phyloP scores from a whole-genome alignment of 1,140 invertebrate genomes.

The Platorchestia sp. region DNA sequence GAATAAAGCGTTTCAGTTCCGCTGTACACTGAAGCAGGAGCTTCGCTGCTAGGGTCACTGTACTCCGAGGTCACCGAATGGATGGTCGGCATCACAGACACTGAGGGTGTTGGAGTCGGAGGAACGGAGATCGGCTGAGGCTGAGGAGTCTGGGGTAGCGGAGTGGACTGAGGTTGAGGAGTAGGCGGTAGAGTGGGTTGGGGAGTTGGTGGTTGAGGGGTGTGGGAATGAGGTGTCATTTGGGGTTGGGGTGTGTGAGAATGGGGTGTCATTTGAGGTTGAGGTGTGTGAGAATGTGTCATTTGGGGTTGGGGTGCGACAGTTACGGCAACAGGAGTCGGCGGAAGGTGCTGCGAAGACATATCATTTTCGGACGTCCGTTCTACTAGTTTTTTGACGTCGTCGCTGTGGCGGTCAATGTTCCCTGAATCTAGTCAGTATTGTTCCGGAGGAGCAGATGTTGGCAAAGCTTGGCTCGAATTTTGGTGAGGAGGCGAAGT shows the following conservation, averaged over 20 bases:
- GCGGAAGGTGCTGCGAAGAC: conserved; percentile 57
- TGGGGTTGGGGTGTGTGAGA: conserved; percentile 41
- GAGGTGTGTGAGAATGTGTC: conserved; percentile 45
- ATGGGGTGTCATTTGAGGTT: conserved; percentile 29
- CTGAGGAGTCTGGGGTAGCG: conserved; percentile 20
- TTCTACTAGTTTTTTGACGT: conserved; percentile 55
- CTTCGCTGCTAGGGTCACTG: conserved; percentile 50
- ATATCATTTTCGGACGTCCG: conserved; percentile 60
- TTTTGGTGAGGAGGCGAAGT: conserved; percentile 57
- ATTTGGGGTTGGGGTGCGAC: conserved; percentile 38
- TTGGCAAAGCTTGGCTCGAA: conserved; percentile 43
- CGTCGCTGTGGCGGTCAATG: conserved; percentile 68
- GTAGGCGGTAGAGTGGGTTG: not conserved
- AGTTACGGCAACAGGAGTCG: conserved; percentile 63
- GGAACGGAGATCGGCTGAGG: not conserved
- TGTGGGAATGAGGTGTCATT: conserved; percentile 41
- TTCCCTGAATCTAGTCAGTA: conserved; percentile 68
- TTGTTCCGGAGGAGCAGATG: conserved; percentile 63
- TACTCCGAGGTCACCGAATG: conserved; percentile 34
- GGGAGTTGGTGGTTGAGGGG: conserved; percentile 4
- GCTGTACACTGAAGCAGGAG: conserved; percentile 57
- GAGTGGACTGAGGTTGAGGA: conserved; percentile 38
- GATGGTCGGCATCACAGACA: conserved; percentile 27
- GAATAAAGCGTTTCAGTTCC: conserved; percentile 57
- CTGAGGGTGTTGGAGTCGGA: not conserved